Evolutionary conservation across 2,797 vertebrate genomes (phyloP), one percentile per base, ranked within the genome.

Genomic region (Hyperoplus lanceolatus): DNA sequence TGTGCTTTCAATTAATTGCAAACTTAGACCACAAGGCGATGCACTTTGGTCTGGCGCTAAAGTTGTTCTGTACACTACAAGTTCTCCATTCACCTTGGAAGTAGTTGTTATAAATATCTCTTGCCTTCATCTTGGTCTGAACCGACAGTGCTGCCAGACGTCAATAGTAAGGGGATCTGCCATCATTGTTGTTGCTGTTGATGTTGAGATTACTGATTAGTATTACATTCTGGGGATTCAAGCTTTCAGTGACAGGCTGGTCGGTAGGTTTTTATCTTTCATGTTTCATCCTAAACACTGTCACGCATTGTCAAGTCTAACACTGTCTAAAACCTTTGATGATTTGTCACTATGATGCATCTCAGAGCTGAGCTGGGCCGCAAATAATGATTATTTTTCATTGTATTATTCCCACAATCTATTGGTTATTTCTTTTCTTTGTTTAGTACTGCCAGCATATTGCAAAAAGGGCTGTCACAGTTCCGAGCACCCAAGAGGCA

Each of bases 291-390:
- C 51, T 59, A 54, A 41, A 38, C 21, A 57, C 55, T 87, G 79
- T 80, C 70, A 77, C 55, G 21, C 70, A 63, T 76, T 38, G 12
- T 86, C 77, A 87, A 14, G 59, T 82, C 43, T 42, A 58, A 66
- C 65, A 41, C 50, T 4, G 15, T 73, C 49, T 77, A 69, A 78
- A 50, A 61, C 56, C 64, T 80, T 50, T 79, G 73, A 86, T 70
- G 73, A 70, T 70, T 79, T 84, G 70, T 79, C 64, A 74, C 77
- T 63, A 49, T 56, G 53, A 77, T 18, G 57, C 41, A n/a, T 13
- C 29, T 14, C 63, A 21, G 45, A 67, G 51, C 45, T 41, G 3
- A 61, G n/a, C 14, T 0, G 39, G 45, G 11, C 50, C 61, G 6
- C 4, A 45, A 8, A 4, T 11, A 58, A 9, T 72, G 4, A 38